Base-by-base conservation (phyloP, 2,113 vertebrate genomes). In the Tragelaphus imberbis region DNA sequence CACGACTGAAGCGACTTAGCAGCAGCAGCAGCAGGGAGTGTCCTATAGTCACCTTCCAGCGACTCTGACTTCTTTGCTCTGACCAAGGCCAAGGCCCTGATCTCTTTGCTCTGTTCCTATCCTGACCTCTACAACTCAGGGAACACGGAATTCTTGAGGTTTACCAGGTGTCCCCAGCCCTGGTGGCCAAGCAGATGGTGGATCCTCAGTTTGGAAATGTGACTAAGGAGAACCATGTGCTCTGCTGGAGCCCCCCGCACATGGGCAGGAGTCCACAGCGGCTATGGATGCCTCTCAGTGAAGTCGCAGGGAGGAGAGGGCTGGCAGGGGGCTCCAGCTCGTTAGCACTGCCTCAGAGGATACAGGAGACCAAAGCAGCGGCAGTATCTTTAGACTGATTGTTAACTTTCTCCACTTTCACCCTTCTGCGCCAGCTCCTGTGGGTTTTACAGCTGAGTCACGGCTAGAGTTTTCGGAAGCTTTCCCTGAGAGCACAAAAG, bases 381-480 rank as follows among this genome's bases (percentile, higher is more conserved):
- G 90, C 94, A 88, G 95, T 98, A 98, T 98, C 99, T 99, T 98
- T 98, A 99, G 98, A 96, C 92, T 4, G 79, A 97, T 91, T 98
- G 98, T 98, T 97, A 95, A 98, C 98, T 98, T 98, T 98, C 96
- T 97, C 95, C 92, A 98, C 98, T 99, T 98, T 97, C 90, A 98
- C 94, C 97, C 97, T 98, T 95, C 97, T 93, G 97, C 94, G 98
- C 97, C 98, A 98, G 97, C 98, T 98, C 98, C 98, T 2, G 13
- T 95, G 91, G 97, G 96, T 96, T 98, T 4, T 53, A 68, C 81
- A 98, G 99, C 98, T 99, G 99, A 99, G 99, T 99, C 99, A 99
- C 92, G 98, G 97, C 97, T 97, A 51, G 95, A 98, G 98, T 98
- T 96, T 98, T 98, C 98, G 85, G 95, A 98, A 97, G 0, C 15